phyloP scores from a whole-genome alignment of 2,797 vertebrate species.

The Philypnodon macrostomus region DNA sequence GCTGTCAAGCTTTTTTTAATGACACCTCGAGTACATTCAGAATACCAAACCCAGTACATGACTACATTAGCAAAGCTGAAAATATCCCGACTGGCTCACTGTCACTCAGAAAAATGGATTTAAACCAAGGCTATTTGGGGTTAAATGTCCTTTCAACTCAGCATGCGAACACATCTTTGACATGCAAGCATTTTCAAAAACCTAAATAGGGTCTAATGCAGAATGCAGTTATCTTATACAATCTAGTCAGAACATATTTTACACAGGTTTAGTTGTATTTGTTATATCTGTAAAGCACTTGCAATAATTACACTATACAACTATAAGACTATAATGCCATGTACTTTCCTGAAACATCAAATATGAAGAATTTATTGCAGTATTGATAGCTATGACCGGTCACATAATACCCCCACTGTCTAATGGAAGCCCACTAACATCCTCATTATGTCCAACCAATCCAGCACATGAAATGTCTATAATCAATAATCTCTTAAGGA shows the following conservation, averaged over 20 bases:
- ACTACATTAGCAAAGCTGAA: neutral
- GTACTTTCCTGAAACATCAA: neutral
- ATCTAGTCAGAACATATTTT: too few species aligned
- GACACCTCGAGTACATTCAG: constrained; percentile 4
- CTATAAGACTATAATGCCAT: neutral
- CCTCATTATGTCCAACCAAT: constrained; percentile 46
- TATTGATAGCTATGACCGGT: constrained; percentile 15
- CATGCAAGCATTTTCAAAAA: too few species aligned
- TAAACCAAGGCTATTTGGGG: neutral
- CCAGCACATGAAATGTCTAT: constrained; percentile 52
- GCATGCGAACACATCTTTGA: neutral
- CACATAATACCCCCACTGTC: constrained; percentile 16
- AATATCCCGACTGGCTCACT: constrained; percentile 4
- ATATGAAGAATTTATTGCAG: constrained; percentile 12
- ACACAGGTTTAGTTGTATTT: too few species aligned
- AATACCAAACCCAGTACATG: neutral
- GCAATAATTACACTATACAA: neutral
- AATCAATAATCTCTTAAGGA: constrained; percentile 67
- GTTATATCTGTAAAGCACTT: neutral
- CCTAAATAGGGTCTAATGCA: too few species aligned
- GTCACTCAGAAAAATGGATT: neutral
- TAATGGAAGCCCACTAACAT: constrained; percentile 44
- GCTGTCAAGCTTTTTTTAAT: neutral
- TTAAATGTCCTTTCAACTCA: neutral
- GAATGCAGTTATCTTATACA: too few species aligned